Evolutionary conservation across 2,113 vertebrate genomes (phyloP).

Genomic region (Hemichromis elongatus): DNA sequence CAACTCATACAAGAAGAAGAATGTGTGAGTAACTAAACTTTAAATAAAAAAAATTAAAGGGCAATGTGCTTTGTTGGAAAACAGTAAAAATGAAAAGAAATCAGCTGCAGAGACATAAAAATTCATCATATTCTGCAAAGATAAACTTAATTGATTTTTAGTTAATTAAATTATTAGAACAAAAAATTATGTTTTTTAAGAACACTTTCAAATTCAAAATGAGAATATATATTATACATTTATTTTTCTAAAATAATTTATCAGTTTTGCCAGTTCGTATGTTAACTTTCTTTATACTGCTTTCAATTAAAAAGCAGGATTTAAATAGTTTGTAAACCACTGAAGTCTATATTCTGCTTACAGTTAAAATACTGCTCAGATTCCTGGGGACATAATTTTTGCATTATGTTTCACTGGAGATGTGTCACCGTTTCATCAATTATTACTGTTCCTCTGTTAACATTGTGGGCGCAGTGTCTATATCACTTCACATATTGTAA

Average conservation of each 20-base stretch:
- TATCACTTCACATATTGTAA: conserved; percentile 34
- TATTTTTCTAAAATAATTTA: neutral
- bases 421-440: conserved; percentile 35
- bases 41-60: neutral
- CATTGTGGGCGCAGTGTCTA: neutral
- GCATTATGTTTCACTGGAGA: conserved; percentile 7
- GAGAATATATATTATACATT: neutral
- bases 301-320: neutral
- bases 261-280: neutral
- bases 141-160: neutral
- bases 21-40: conserved; percentile 79
- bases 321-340: neutral
- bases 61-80: neutral
- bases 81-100: neutral
- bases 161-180: neutral
- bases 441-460: conserved; percentile 15
- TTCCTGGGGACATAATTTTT: conserved; percentile 1
- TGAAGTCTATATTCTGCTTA: neutral
- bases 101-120: neutral
- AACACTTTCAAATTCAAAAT: neutral
- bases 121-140: neutral
- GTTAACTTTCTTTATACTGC: neutral
- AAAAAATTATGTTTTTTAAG: neutral
- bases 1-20: conserved; percentile 86
- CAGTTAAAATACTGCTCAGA: neutral